Percentiles rank a stretch among this genome's conserved stretches.
These are phyloP conservation scores for Sebastes miniatus DNA, from an alignment of 2,797 vertebrate species.

Conservation along the genomic window DNA sequence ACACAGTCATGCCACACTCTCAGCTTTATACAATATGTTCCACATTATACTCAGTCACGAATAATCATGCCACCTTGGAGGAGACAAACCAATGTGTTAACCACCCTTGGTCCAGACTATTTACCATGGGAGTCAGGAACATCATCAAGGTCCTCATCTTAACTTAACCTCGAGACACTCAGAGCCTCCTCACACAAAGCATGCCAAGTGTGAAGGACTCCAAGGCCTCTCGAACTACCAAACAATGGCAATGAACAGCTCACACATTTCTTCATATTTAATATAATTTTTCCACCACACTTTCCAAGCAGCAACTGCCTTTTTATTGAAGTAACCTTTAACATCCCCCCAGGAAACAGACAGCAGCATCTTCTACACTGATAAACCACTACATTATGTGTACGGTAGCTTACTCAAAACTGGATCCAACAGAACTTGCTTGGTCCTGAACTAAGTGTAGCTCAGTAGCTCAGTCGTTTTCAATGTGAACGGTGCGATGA, in stretches of 20 bases:
- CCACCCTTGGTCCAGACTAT: neutral
- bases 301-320: slow-evolving; percentile 19
- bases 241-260: neutral
- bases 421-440: neutral
- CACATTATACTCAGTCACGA: neutral
- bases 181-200: neutral
- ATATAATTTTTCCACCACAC: neutral
- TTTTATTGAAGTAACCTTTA: slow-evolving; percentile 28
- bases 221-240: neutral
- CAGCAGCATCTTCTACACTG: neutral
- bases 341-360: slow-evolving; percentile 7
- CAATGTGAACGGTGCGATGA: slow-evolving; percentile 1
- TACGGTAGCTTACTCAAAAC: neutral
- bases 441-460: slow-evolving; percentile 5
- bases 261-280: neutral
- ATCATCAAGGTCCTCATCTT: neutral
- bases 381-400: slow-evolving; percentile 9
- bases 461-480: slow-evolving; percentile 3
- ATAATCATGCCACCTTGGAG: neutral
- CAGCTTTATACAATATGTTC: neutral
- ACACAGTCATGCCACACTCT: neutral
- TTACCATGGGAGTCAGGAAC: neutral
- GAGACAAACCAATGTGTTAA: neutral
- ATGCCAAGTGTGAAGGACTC: neutral
- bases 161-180: neutral